Evolutionary conservation across 2,888 invertebrate genomes (phyloP).

Genomic region (Amiota mariae): DNA sequence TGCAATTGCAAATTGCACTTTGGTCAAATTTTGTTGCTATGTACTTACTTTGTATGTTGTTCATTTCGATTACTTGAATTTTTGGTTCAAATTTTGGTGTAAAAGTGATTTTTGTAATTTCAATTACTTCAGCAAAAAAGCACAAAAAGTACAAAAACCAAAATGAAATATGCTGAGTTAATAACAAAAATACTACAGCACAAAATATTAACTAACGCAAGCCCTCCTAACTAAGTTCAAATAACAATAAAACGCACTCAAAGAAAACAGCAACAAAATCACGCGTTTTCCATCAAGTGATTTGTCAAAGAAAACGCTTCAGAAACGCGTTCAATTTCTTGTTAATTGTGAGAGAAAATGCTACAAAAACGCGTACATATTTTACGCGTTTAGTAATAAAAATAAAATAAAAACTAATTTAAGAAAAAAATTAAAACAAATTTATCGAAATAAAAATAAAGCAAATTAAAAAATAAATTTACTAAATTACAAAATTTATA

Average conservation of each 20-base stretch:
- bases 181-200: conserved; percentile 10
- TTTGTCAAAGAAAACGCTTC: too few species aligned
- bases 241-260: not conserved
- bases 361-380: too few species aligned
- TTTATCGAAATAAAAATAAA: too few species aligned
- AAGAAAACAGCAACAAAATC: not conserved
- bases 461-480: too few species aligned
- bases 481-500: too few species aligned
- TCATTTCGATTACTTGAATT: not conserved
- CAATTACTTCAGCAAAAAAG: conserved; percentile 24
- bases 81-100: not conserved
- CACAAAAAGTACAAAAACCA: conserved; percentile 1
- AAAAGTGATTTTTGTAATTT: not conserved
- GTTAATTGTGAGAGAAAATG: too few species aligned
- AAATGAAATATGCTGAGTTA: conserved; percentile 9
- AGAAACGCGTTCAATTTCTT: too few species aligned
- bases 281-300: not conserved
- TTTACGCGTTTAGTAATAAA: too few species aligned
- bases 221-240: not conserved
- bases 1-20: conserved; percentile 11
- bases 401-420: too few species aligned
- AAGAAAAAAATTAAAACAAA: not conserved
- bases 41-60: too few species aligned
- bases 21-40: not conserved
- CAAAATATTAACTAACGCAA: not conserved